Evolutionary conservation across 2,888 invertebrate species (phyloP).

Genomic region (Cetonia aurata): DNA sequence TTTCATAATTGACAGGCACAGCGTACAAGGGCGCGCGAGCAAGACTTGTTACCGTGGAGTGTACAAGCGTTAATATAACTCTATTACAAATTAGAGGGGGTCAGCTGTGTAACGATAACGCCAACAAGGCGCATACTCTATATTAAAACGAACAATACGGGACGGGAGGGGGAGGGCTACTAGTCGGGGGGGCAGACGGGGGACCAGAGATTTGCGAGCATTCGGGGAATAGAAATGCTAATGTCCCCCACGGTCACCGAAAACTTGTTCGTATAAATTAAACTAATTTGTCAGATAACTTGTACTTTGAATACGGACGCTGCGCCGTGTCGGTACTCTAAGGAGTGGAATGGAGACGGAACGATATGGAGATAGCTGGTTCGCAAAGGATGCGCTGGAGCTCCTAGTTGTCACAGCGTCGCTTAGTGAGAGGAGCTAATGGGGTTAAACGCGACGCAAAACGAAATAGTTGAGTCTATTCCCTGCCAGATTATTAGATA

Average conservation of each 20-base stretch:
- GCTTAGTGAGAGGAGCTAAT: no score
- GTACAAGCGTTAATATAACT: conserved; percentile 34
- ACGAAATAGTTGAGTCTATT: no score
- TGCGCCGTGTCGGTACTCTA: no score
- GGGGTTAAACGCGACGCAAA: no score
- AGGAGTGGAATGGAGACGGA: not conserved
- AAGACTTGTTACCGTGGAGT: conserved; percentile 21
- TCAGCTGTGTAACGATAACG: conserved; percentile 44
- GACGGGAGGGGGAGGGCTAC: conserved; percentile 29
- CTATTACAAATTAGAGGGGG: conserved; percentile 45
- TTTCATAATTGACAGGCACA: conserved; percentile 26
- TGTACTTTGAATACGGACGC: conserved; percentile 5
- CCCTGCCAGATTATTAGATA: no score
- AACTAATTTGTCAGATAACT: conserved; percentile 42
- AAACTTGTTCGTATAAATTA: conserved; percentile 42
- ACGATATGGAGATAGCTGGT: not conserved
- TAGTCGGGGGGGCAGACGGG: conserved; percentile 28
- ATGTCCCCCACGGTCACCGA: conserved; percentile 44
- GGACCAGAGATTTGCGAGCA: conserved; percentile 51
- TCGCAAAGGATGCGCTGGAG: no score
- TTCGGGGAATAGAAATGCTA: conserved; percentile 51
- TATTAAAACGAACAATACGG: conserved; percentile 49
- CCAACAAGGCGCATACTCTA: conserved; percentile 16
- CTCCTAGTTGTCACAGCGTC: no score
- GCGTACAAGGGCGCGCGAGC: no score